These are phyloP conservation scores for Notocelia uddmanniana DNA, from an alignment of 2,888 invertebrate genomes.

Conservation along the genomic window DNA sequence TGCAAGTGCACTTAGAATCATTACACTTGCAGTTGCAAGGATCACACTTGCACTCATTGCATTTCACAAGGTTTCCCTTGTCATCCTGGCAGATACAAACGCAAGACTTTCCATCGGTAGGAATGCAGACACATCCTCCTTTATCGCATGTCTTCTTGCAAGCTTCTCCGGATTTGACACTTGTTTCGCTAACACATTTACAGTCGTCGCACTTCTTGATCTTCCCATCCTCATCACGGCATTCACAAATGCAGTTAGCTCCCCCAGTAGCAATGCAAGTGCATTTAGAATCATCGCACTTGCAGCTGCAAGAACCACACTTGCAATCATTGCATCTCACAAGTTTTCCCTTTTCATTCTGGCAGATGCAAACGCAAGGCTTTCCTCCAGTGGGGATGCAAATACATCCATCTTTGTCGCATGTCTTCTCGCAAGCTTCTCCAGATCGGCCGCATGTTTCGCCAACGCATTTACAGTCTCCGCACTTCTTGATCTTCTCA, in stretches of 20 bases:
- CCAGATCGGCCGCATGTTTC: slow-evolving; percentile 9
- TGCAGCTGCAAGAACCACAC: slow-evolving; percentile 50
- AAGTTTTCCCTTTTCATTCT: slow-evolving; percentile 52
- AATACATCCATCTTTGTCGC: slow-evolving; percentile 54
- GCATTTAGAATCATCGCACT: slow-evolving; percentile 57
- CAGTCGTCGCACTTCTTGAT: slow-evolving; percentile 46
- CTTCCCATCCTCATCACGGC: slow-evolving; percentile 43
- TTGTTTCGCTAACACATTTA: not conserved
- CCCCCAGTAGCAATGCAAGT: slow-evolving; percentile 59
- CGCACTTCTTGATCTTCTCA: slow-evolving; percentile 41
- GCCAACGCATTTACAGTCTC: slow-evolving; percentile 29
- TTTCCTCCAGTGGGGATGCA: slow-evolving; percentile 52
- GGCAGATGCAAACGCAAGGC: slow-evolving; percentile 51
- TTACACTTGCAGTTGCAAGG: slow-evolving; percentile 52
- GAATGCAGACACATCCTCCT: slow-evolving; percentile 54
- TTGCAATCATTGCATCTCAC: slow-evolving; percentile 48
- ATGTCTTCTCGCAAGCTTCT: slow-evolving; percentile 48
- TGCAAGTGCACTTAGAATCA: slow-evolving; percentile 52
- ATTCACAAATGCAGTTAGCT: slow-evolving; percentile 54
- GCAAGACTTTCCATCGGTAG: slow-evolving; percentile 54
- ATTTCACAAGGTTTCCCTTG: slow-evolving; percentile 46
- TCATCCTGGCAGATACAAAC: slow-evolving; percentile 54
- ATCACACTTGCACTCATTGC: slow-evolving; percentile 51
- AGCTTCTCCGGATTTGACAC: not conserved
- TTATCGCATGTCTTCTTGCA: slow-evolving; percentile 54